phyloP scores from a whole-genome alignment of 2,888 invertebrate species.

The Mechanitis messenoides region DNA sequence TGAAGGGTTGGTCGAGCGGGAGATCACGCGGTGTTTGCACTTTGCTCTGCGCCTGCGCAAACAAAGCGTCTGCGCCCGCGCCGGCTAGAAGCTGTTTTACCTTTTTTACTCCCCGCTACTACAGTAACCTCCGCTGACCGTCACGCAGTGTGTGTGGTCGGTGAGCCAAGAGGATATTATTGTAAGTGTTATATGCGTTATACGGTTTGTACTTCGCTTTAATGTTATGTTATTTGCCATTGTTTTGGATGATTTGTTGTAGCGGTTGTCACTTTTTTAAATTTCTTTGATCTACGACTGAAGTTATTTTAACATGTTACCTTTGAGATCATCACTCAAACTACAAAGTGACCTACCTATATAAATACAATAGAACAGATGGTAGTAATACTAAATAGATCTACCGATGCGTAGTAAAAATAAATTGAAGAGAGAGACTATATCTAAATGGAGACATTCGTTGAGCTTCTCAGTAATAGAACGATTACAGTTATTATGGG shows the following conservation, averaged over 20 bases:
- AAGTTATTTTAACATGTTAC: no score
- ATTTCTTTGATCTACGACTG: no score
- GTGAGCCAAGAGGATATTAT: conserved; percentile 10
- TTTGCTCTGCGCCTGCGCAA: conserved; percentile 27
- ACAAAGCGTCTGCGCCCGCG: conserved; percentile 17
- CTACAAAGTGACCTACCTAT: no score
- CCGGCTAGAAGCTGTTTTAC: conserved; percentile 26
- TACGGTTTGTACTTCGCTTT: conserved; percentile 7
- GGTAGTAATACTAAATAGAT: no score
- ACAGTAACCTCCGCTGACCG: conserved; percentile 19
- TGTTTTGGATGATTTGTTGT: not conserved
- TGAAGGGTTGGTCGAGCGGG: not conserved
- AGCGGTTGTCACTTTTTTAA: not conserved
- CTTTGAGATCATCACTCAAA: no score
- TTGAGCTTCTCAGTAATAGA: conserved; percentile 17
- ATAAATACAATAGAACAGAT: no score
- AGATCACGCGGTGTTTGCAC: conserved; percentile 1
- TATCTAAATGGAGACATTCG: conserved; percentile 20
- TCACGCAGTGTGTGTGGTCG: conserved; percentile 26
- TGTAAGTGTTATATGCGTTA: not conserved
- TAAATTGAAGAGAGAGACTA: conserved; percentile 10
- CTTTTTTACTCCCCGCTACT: conserved; percentile 23
- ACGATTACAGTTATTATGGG: conserved; percentile 22
- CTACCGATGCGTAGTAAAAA: not conserved
- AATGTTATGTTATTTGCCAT: conserved; percentile 8